Percentiles rank a stretch among this genome's conserved stretches.
Evolutionary conservation across 2,797 vertebrate species (phyloP).

Genomic region (Champsocephalus gunnari): DNA sequence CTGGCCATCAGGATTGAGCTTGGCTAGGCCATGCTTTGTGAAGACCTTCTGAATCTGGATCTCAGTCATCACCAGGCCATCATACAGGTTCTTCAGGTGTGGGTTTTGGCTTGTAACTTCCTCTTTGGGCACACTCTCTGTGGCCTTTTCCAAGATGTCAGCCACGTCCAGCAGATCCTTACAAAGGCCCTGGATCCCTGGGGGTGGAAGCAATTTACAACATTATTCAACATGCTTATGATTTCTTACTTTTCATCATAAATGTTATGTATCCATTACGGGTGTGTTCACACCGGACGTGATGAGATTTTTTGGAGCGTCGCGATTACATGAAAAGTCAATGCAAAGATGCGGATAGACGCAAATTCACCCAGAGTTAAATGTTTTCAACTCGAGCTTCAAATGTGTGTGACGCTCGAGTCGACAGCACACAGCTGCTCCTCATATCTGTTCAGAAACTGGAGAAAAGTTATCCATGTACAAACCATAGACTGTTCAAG

Average conservation of each 20-base stretch:
- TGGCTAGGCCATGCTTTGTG: conserved; percentile 92
- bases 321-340: no score
- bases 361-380: no score
- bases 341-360: no score
- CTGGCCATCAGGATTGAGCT: conserved; percentile 90
- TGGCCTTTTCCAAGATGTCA: conserved; percentile 96
- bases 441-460: no score
- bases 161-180: conserved; percentile 98
- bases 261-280: neutral
- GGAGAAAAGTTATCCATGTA: no score
- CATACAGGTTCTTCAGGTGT: conserved; percentile 94
- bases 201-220: neutral
- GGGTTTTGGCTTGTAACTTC: conserved; percentile 92
- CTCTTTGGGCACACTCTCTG: conserved; percentile 92
- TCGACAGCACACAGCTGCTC: no score
- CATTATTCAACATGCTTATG: neutral
- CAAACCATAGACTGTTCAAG: no score
- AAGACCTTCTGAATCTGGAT: conserved; percentile 96
- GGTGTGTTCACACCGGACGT: no score
- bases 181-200: conserved; percentile 97
- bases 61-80: conserved; percentile 95
- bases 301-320: no score
- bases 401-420: no score
- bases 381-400: no score
- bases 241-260: neutral